phyloP scores from a whole-genome alignment of 2,113 vertebrate species.

The Eira barbara region DNA sequence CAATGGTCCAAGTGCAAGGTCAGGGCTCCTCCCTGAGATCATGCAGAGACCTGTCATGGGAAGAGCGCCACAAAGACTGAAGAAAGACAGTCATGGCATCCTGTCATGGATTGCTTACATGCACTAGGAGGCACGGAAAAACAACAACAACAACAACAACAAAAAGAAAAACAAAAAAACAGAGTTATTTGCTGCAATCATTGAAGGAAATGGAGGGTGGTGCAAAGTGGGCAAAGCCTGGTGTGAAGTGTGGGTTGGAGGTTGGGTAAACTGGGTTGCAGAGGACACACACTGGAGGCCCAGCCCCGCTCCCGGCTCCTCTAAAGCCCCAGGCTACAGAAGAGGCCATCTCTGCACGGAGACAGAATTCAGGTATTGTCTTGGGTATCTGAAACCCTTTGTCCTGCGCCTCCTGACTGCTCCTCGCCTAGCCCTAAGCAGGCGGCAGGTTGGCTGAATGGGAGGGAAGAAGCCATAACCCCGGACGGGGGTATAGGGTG shows the following conservation, averaged over 20 bases:
- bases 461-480: not conserved
- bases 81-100: not conserved
- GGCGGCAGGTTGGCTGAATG: not conserved
- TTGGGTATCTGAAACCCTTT: conserved; percentile 31
- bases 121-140: not conserved
- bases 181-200: not conserved
- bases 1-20: not conserved
- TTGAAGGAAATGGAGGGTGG: not conserved
- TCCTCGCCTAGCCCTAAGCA: not conserved
- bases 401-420: not conserved
- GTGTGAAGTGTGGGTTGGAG: not conserved
- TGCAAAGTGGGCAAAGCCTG: not conserved
- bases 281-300: not conserved
- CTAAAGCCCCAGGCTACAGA: not conserved
- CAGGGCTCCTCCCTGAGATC: not conserved
- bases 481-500: not conserved
- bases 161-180: too few species aligned
- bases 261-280: not conserved
- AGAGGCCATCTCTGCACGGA: not conserved
- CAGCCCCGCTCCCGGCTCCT: not conserved
- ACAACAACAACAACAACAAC: not conserved
- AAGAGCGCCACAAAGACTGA: not conserved
- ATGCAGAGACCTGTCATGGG: not conserved
- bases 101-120: not conserved
- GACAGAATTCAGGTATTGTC: conserved; percentile 41